A percentile compares a stretch with the other conserved stretches of the same genome.
Evolutionary conservation across 92 coral and sea anemone species (phyloP).

Genomic region (Epizoanthus fatuus): DNA sequence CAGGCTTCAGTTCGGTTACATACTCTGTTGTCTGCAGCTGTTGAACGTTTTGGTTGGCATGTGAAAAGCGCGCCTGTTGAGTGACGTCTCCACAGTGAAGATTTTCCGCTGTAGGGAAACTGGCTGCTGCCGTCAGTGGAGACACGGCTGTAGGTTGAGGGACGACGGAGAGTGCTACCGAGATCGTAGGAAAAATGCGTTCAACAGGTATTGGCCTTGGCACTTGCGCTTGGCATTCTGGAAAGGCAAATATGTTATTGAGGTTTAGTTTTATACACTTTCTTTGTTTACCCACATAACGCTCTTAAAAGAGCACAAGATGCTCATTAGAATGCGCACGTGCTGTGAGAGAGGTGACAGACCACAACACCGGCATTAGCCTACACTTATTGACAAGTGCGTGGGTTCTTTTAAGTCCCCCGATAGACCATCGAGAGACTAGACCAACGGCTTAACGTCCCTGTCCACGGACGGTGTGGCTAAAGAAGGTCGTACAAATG

Average conservation of each 20-base stretch:
- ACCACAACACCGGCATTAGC: no score
- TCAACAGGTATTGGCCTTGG: conserved; percentile 1
- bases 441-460: no score
- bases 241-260: not conserved
- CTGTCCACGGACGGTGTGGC: no score
- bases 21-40: not conserved
- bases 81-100: not conserved
- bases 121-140: not conserved
- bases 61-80: not conserved
- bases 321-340: no score
- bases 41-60: not conserved
- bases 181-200: not conserved
- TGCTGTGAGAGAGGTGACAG: no score
- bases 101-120: not conserved
- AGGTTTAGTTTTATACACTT: not conserved
- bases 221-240: conserved; percentile 10
- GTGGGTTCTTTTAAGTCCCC: no score
- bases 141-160: not conserved
- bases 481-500: no score
- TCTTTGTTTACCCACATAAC: no score
- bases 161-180: not conserved
- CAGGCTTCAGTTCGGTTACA: not conserved
- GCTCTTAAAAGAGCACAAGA: no score
- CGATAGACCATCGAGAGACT: no score
- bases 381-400: no score